Conservation (phyloP, 2,113 vertebrate genomes). For the Maccullochella peelii region DNA sequence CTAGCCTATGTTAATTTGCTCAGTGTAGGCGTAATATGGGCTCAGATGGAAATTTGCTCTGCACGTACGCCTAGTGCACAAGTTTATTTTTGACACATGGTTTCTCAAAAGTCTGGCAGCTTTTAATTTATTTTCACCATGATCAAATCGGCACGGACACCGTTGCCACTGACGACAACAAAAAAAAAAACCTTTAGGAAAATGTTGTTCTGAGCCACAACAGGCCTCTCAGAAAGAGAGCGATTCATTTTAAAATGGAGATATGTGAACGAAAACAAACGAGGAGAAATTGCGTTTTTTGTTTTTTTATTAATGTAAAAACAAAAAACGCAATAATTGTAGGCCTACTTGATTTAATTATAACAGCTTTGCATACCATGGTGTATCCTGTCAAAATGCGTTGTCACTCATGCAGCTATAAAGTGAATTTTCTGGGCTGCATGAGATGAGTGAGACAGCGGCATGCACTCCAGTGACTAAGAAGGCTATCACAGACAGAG, state of each 20-base stretch:
- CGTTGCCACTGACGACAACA: neutral
- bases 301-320: too few species aligned
- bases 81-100: neutral
- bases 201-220: neutral
- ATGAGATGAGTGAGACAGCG: slow-evolving; percentile 7
- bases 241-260: neutral
- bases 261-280: neutral
- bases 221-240: neutral
- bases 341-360: neutral
- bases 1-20: neutral
- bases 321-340: too few species aligned
- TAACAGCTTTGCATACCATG: neutral
- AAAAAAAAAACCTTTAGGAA: neutral
- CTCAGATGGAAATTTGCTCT: neutral
- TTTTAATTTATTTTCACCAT: neutral
- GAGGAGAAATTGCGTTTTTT: neutral
- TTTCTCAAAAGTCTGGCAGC: neutral
- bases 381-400: neutral
- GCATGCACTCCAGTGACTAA: neutral
- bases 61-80: too few species aligned
- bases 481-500: slow-evolving; percentile 7
- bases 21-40: neutral
- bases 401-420: too few species aligned
- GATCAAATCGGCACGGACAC: neutral
- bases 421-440: neutral